Conservation (phyloP, 2,888 invertebrate genomes). For the Acronicta aceris region DNA sequence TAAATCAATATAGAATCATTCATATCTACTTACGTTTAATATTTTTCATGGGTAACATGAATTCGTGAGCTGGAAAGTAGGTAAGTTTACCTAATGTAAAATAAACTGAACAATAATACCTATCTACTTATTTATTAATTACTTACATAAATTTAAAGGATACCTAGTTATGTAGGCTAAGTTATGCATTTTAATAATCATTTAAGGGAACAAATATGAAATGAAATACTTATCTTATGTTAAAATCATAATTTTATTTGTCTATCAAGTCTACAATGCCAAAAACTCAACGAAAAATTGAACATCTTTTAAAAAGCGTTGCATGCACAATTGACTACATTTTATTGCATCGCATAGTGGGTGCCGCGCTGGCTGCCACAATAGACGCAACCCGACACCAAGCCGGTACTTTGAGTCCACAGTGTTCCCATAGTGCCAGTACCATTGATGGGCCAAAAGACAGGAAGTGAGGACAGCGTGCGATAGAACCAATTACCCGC, state of each 20-base stretch:
- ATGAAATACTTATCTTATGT: slow-evolving; percentile 2
- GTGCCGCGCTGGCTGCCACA: slow-evolving; percentile 78
- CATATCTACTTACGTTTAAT: no score
- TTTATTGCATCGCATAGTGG: slow-evolving; percentile 69
- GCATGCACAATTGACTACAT: slow-evolving; percentile 59
- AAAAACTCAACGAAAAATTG: slow-evolving; percentile 12
- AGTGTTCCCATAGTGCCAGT: slow-evolving; percentile 65
- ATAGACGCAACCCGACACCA: slow-evolving; percentile 81
- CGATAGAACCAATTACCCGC: slow-evolving; percentile 87
- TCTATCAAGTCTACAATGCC: slow-evolving; percentile 18
- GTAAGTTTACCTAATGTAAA: no score
- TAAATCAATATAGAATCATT: no score
- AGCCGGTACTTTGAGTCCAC: slow-evolving; percentile 73
- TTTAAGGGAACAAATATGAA: neutral
- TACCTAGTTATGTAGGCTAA: no score
- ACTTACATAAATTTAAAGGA: no score
- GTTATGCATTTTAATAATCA: no score
- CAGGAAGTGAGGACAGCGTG: slow-evolving; percentile 86
- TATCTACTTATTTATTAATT: no score
- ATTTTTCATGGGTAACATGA: no score
- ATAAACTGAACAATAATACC: no score
- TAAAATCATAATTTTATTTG: slow-evolving; percentile 34
- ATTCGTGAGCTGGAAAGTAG: no score
- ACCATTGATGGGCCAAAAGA: slow-evolving; percentile 79
- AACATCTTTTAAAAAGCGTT: slow-evolving; percentile 26